Base-by-base conservation (phyloP, 2,797 vertebrate species). In the Acanthurus tractus region DNA sequence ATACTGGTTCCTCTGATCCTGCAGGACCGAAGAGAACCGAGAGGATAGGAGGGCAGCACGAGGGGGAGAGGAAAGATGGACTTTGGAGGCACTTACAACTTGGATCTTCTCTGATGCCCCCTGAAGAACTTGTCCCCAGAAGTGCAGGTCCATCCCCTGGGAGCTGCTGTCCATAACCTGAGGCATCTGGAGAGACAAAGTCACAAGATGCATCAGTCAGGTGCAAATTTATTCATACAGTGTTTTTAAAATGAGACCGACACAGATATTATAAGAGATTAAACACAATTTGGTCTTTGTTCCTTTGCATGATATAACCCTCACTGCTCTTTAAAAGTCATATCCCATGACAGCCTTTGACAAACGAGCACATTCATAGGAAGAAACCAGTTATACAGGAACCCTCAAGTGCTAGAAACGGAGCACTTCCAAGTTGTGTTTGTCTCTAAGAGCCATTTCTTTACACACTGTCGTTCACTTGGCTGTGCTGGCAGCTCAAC, bases 71-170 rank as follows among this genome's bases (percentile, higher is more conserved):
- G 61, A 76, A 20, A 8, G 80, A 72, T 57, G 45, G 40, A 63
- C 55, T 81, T 75, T 49, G 52, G 50, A 63, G 29, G 34, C 20
- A 87, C 94, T 94, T 94, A 98, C 98, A 86, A 95, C 88, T 90
- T 93, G 96, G 78, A 97, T 64, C 86, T 94, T 96, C 72, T 95
- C 94, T 4, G 96, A 96, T 9, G 94, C 44, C 20, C 92, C 91
- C 62, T 94, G 95, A 18, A 99, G 85, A 82, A 95, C 94, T 64
- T 20, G 94, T 13, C 96, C 95, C 97, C 97, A 99, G 70, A 93
- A 91, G 46, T 83, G 93, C 74, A 98, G 93, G 89, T 99, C 95
- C 65, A 95, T 92, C 78, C 97, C 97, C 57, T 89, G 80, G 0
- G 96, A 93, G 59, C 81, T 88, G 50, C 88, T 92, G 89, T 97